Evolutionary conservation across 2,113 vertebrate species (phyloP), one percentile per base, ranked within the genome.

Genomic region (Pleuronectes platessa): DNA sequence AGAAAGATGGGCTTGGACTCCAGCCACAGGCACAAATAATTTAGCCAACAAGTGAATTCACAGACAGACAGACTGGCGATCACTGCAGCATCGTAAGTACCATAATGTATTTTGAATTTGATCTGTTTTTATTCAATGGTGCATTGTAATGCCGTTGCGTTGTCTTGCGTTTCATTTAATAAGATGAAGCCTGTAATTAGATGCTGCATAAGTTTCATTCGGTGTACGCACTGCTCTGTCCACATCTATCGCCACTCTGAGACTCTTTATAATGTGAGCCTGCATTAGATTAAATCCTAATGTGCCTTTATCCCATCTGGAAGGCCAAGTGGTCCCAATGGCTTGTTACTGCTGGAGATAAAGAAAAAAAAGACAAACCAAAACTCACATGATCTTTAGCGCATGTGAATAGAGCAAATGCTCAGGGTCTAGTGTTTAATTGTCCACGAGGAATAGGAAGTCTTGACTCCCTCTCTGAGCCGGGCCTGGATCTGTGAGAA

Each of bases 401-500:
- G 13, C 60, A 53, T 31, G 18, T 42, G 79, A 45, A 56, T 61
- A 84, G 27, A 64, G 74, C 79, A 77, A 82, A 81, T 53, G 65
- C 75, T 72, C 20, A 2, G 71, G 58, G 61, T 59, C 26, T 61
- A 63, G 65, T 77, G 75, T 69, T 12, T 55, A 55, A 84, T 73
- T 62, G 63, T 82, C 87, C 76, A 47, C 24, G 20, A 60, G 64
- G 55, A 59, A 26, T 20, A 65, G 49, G 49, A 78, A 45, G 73
- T 77, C 85, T 70, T 20, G 63, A 68, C 68, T 77, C 71, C 18
- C 47, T 56, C 74, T 79, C 54, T 71, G 61, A 63, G 56, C 70
- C 8, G 17, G 73, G 84, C 63, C 81, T 71, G 55, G 70, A 78
- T 86, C 75, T 71, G 79, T 71, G 82, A 93, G 92, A 95, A 96